A percentile compares a stretch with the other conserved stretches of the same genome.
Evolutionary conservation across 2,888 invertebrate species (phyloP).

Genomic region (Drosophila bunnanda): DNA sequence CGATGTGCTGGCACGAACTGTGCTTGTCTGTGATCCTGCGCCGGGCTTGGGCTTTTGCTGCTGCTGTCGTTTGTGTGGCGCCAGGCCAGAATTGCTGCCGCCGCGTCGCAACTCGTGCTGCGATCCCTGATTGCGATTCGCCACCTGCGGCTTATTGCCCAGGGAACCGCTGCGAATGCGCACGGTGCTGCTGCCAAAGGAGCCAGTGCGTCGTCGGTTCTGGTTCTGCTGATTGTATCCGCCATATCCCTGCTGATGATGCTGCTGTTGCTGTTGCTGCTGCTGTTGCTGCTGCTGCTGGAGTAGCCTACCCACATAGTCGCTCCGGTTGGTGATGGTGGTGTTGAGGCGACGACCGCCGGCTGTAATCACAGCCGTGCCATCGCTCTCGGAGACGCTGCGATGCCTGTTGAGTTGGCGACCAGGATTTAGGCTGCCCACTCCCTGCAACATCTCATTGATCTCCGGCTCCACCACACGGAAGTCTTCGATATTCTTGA

Average conservation of each 20-base stretch:
- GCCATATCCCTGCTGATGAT: constrained; percentile 67
- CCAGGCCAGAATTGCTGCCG: constrained; percentile 80
- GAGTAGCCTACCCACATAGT: constrained; percentile 83
- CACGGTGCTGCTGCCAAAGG: constrained; percentile 83
- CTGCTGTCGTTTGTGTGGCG: constrained; percentile 68
- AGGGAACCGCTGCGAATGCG: constrained; percentile 84
- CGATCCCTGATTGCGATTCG: constrained; percentile 81
- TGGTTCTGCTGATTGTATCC: constrained; percentile 64
- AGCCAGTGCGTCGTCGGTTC: constrained; percentile 83
- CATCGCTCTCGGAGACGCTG: constrained; percentile 88
- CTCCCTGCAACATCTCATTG: constrained; percentile 86
- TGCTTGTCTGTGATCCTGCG: constrained; percentile 65
- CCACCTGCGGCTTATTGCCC: constrained; percentile 84
- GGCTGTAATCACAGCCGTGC: constrained; percentile 80
- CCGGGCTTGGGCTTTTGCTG: constrained; percentile 64
- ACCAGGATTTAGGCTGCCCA: constrained; percentile 85
- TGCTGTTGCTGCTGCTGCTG: constrained; percentile 80
- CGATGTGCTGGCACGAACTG: constrained; percentile 56
- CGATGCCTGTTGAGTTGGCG: constrained; percentile 87
- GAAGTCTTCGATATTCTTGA: constrained; percentile 95
- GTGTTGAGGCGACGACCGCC: constrained; percentile 82
- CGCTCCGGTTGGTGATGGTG: constrained; percentile 84
- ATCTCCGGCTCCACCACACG: constrained; percentile 89
- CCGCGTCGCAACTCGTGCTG: constrained; percentile 82
- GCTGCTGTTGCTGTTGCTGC: constrained; percentile 70